Conservation (phyloP, 2,888 invertebrate species). For the Leucania comma region DNA sequence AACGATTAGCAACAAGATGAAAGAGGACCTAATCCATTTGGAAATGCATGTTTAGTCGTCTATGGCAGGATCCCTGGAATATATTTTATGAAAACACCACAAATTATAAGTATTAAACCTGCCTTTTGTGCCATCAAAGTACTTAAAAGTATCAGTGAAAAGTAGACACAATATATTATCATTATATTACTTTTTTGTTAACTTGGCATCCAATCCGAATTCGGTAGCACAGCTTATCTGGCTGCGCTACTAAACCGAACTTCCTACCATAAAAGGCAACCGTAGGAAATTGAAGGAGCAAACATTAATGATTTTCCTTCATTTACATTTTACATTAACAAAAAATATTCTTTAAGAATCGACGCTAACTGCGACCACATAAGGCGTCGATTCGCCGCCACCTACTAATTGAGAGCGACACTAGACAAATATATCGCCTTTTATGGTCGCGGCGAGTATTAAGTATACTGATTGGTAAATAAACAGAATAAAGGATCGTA, state of each 20-base stretch:
- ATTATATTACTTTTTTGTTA: constrained; percentile 15
- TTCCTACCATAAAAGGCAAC: constrained; percentile 77
- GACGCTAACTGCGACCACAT: constrained; percentile 86
- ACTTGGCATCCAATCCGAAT: constrained; percentile 9
- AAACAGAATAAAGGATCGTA: constrained; percentile 85
- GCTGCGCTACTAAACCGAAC: constrained; percentile 64
- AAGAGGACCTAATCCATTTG: background rate
- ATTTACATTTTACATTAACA: constrained; percentile 86
- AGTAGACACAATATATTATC: background rate
- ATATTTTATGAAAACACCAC: background rate
- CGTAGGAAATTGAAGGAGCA: constrained; percentile 79
- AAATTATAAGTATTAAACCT: background rate
- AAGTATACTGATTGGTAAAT: constrained; percentile 88
- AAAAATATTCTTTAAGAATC: constrained; percentile 84
- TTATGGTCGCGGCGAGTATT: constrained; percentile 85
- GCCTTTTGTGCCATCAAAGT: background rate
- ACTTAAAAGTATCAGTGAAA: background rate
- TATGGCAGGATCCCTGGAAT: background rate
- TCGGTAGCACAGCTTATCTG: constrained; percentile 33
- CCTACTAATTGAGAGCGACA: constrained; percentile 88
- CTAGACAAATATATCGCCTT: constrained; percentile 89
- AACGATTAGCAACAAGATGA: background rate
- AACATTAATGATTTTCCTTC: constrained; percentile 88
- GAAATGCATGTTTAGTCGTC: background rate
- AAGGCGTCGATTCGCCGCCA: constrained; percentile 86